phyloP scores from a whole-genome alignment of 2,797 vertebrate species.

The Alca torda region DNA sequence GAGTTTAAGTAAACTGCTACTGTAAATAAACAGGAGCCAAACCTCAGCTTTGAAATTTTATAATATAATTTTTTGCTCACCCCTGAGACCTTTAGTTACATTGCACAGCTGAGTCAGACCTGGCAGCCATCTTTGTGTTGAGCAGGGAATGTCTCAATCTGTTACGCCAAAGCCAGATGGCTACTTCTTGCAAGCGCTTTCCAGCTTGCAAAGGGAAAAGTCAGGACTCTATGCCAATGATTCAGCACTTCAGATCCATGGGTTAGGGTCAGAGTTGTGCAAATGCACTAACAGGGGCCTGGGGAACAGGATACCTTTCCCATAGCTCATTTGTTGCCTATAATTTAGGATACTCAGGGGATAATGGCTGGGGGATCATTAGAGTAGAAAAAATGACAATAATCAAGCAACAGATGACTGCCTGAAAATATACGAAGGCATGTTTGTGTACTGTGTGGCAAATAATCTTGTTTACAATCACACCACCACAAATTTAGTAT shows the following conservation, averaged over 20 bases:
- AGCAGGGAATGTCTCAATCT: conserved; percentile 10
- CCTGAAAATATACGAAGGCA: neutral
- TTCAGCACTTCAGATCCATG: neutral
- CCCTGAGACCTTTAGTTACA: conserved; percentile 15
- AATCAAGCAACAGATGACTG: neutral
- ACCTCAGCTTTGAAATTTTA: neutral
- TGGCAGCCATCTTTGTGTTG: conserved; percentile 7
- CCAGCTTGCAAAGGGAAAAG: conserved; percentile 16
- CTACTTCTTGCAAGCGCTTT: conserved; percentile 7
- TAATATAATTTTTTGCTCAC: neutral
- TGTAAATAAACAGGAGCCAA: neutral
- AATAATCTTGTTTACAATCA: conserved; percentile 32
- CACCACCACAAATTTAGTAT: neutral
- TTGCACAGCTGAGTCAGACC: conserved; percentile 16
- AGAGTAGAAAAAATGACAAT: neutral
- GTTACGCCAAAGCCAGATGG: conserved; percentile 35
- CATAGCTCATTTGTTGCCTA: neutral
- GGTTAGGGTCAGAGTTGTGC: neutral
- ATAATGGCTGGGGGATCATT: neutral
- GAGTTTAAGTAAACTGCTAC: neutral
- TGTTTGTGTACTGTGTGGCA: neutral
- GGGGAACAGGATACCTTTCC: neutral
- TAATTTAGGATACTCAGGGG: neutral
- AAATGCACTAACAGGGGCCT: neutral
- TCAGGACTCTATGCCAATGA: neutral